Base-by-base conservation (phyloP, 2,888 invertebrate species). In the Acronicta psi region DNA sequence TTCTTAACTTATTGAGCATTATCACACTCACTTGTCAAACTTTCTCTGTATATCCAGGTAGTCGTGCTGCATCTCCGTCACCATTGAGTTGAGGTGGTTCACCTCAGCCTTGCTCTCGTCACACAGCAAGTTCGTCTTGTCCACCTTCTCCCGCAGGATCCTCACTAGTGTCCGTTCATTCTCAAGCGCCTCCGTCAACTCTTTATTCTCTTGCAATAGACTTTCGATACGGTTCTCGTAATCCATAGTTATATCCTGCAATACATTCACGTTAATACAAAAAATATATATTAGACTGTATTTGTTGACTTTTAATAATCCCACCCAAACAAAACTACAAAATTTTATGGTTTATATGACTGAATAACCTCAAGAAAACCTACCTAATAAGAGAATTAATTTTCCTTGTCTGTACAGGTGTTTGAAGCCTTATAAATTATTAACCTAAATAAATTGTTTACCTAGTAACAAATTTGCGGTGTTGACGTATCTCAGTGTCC, bases 31-130 rank as follows among this genome's bases (percentile, higher is more conserved):
- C 94, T 90, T 93, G 51, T 93, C 93, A 78, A 86, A 89, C 69
- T 91, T 90, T 62, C 90, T 86, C 69, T 93, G 91, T 76, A 92
- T 81, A 58, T 91, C 90, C 31, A 87, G 82, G 61, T 79, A 90
- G 67, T 94, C 93, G 50, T 92, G 90, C 51, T 93, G 93, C 85
- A 94, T 88, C 17, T 93, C 93, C 1, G 87, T 89, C 50, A 93
- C 85, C 55, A 91, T 72, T 0, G 89, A 85, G 66, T 90, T 91
- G 13, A 93, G 82, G 59, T 89, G 91, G 57, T 89, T 89, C 43
- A 91, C 85, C 73, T 95, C 95, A 0, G 89, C 87, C 75, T 93
- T 94, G 78, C 94, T 94, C 66, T 95, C 95, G 59, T 92, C 93
- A 57, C 93, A 87, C 50, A 94, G 82, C 56, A 90, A 71, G 67